phyloP scores from a whole-genome alignment of 2,113 vertebrate species.

The Oncorhynchus kisutch region DNA sequence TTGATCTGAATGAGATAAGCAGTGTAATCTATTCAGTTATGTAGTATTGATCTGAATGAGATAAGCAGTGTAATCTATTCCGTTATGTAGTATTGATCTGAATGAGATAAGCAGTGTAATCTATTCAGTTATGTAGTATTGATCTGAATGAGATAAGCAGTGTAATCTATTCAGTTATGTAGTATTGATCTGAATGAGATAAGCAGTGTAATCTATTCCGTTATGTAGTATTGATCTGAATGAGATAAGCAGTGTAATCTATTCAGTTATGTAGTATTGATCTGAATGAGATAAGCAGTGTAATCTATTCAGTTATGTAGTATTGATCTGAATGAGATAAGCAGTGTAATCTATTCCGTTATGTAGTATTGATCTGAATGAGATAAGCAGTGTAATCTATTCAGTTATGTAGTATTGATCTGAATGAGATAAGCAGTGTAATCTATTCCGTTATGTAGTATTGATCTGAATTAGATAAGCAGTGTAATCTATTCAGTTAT shows the following conservation, averaged over 20 bases:
- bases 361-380: no score
- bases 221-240: slow-evolving; percentile 63
- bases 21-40: not conserved
- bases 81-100: slow-evolving; percentile 70
- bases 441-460: no score
- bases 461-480: no score
- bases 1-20: no score
- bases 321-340: no score
- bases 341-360: no score
- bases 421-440: no score
- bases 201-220: slow-evolving; percentile 47
- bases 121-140: slow-evolving; percentile 59
- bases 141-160: slow-evolving; percentile 64
- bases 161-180: slow-evolving; percentile 42
- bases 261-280: slow-evolving; percentile 62
- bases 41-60: slow-evolving; percentile 67
- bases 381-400: no score
- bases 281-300: no score
- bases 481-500: no score
- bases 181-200: slow-evolving; percentile 70
- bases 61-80: slow-evolving; percentile 29
- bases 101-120: slow-evolving; percentile 45
- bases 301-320: no score
- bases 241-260: slow-evolving; percentile 70
- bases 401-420: no score